These are phyloP conservation scores for Parnassius apollo DNA, from an alignment of 2,888 invertebrate species.

Conservation along the genomic window DNA sequence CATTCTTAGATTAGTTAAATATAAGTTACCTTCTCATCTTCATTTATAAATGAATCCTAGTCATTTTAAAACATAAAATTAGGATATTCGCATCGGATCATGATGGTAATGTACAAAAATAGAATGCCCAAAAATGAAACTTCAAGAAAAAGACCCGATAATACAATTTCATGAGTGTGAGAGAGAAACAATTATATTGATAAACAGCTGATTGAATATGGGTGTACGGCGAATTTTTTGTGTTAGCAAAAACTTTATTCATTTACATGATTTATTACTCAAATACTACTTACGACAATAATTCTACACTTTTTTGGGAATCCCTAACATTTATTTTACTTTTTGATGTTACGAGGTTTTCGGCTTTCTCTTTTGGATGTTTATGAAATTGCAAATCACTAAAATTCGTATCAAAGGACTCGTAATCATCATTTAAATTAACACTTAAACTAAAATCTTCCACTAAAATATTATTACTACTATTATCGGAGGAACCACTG, in stretches of 20 bases:
- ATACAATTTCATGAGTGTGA: constrained; percentile 49
- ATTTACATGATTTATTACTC: constrained; percentile 9
- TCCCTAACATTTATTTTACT: constrained; percentile 30
- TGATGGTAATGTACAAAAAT: constrained; percentile 80
- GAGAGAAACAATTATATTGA: constrained; percentile 64
- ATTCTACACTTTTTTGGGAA: constrained; percentile 40
- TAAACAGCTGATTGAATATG: constrained; percentile 70
- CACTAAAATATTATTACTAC: constrained; percentile 37
- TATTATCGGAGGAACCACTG: constrained; percentile 45
- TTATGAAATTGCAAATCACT: constrained; percentile 36
- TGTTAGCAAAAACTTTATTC: no score
- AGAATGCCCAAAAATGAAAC: constrained; percentile 78
- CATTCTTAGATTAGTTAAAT: constrained; percentile 2
- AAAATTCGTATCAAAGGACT: constrained; percentile 35
- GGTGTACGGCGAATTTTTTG: neutral
- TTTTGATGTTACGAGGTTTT: constrained; percentile 44
- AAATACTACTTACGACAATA: constrained; percentile 46
- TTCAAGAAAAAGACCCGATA: constrained; percentile 61
- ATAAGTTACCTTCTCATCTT: constrained; percentile 55
- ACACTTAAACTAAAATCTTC: constrained; percentile 36
- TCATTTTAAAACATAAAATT: constrained; percentile 65
- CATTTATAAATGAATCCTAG: constrained; percentile 48
- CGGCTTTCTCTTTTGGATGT: constrained; percentile 35
- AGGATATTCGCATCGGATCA: constrained; percentile 71
- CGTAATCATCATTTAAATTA: constrained; percentile 34